A percentile compares a stretch with the other conserved stretches of the same genome.
Evolutionary conservation across 1,140 invertebrate species (phyloP).

Genomic region (Drosophila pectinifera): DNA sequence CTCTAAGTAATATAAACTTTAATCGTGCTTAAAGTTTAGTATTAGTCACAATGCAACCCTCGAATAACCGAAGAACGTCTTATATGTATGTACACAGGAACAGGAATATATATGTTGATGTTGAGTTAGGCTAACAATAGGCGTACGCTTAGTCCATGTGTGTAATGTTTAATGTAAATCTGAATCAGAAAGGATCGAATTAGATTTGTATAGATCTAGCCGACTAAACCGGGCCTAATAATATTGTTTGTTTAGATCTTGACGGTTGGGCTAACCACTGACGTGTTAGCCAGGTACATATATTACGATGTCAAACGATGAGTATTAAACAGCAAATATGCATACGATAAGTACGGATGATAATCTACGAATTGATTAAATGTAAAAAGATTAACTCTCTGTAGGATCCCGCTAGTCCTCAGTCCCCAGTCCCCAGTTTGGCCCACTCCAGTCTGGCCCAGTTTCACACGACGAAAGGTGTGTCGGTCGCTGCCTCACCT

Average conservation of each 20-base stretch:
- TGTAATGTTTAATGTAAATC: slow-evolving; percentile 64
- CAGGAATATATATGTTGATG: slow-evolving; percentile 66
- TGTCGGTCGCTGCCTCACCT: slow-evolving; percentile 57
- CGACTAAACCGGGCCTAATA: slow-evolving; percentile 10
- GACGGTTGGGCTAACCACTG: slow-evolving; percentile 38
- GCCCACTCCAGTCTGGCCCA: slow-evolving; percentile 15
- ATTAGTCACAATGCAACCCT: slow-evolving; percentile 61
- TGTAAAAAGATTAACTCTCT: slow-evolving; percentile 67
- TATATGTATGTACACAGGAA: slow-evolving; percentile 50
- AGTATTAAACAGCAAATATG: slow-evolving; percentile 70
- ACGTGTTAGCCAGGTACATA: slow-evolving; percentile 50
- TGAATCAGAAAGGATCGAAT: slow-evolving; percentile 19
- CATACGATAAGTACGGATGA: slow-evolving; percentile 61
- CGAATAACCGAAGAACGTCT: slow-evolving; percentile 40
- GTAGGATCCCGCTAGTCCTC: slow-evolving; percentile 35
- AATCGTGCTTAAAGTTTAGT: slow-evolving; percentile 73
- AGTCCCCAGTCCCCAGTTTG: slow-evolving; percentile 27
- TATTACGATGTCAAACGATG: slow-evolving; percentile 56
- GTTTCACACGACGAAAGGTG: slow-evolving; percentile 16
- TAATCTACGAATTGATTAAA: slow-evolving; percentile 61
- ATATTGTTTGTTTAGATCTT: slow-evolving; percentile 6
- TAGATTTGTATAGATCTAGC: slow-evolving; percentile 11
- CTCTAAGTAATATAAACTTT: slow-evolving; percentile 72
- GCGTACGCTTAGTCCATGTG: slow-evolving; percentile 70
- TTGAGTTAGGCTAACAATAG: slow-evolving; percentile 72